Percentiles rank a stretch among this genome's conserved stretches.
Evolutionary conservation across 1,140 invertebrate species (phyloP).

Genomic region (Drosophila bifasciata): DNA sequence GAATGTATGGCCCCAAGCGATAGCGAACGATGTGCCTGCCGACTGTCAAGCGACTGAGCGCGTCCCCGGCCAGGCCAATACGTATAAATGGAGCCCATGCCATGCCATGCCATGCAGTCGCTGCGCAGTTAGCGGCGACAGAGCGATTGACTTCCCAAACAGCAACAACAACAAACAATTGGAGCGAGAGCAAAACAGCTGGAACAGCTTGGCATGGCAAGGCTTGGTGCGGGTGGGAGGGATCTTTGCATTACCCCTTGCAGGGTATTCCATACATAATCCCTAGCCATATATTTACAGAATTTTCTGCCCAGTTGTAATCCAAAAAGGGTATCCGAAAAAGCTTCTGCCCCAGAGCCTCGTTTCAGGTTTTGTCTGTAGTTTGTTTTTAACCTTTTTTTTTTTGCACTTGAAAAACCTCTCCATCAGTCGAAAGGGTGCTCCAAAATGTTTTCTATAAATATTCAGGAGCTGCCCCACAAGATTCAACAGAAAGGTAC

Average conservation of each 20-base stretch:
- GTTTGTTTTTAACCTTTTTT: slow-evolving; percentile 1
- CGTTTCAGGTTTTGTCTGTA: slow-evolving; percentile 36
- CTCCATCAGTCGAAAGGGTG: slow-evolving; percentile 18
- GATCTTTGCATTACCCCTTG: too few species aligned
- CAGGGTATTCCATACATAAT: too few species aligned
- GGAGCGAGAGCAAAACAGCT: slow-evolving; percentile 17
- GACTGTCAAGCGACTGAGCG: slow-evolving; percentile 65
- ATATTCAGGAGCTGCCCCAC: neutral
- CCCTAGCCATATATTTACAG: too few species aligned
- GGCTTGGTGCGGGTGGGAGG: too few species aligned
- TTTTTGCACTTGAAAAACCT: slow-evolving; percentile 46
- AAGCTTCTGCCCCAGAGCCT: neutral
- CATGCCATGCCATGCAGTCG: slow-evolving; percentile 38
- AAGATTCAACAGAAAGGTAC: slow-evolving; percentile 10
- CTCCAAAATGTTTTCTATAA: slow-evolving; percentile 27
- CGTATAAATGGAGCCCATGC: slow-evolving; percentile 54
- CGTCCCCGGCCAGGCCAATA: slow-evolving; percentile 36
- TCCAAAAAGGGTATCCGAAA: too few species aligned
- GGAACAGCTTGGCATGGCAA: slow-evolving; percentile 1
- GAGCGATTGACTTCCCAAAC: slow-evolving; percentile 1
- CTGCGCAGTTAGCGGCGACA: slow-evolving; percentile 23
- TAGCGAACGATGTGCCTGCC: slow-evolving; percentile 30
- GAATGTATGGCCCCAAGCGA: slow-evolving; percentile 12
- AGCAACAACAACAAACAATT: slow-evolving; percentile 11
- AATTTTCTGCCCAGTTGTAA: too few species aligned